Evolutionary conservation across 2,113 vertebrate species (phyloP), one percentile per base, ranked within the genome.

Genomic region (Craseonycteris thonglongyai): DNA sequence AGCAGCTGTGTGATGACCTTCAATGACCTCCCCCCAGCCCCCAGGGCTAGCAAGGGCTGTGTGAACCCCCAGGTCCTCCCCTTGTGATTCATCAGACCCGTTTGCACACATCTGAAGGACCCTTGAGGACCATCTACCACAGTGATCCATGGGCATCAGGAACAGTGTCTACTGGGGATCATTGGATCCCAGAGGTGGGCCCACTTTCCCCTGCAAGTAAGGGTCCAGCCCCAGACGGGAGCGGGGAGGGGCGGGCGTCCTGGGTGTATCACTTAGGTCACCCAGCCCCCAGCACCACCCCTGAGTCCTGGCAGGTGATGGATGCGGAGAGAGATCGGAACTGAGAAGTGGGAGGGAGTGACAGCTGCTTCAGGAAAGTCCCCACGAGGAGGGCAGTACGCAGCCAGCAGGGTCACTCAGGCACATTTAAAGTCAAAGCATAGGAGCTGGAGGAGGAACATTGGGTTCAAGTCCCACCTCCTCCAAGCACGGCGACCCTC

Each of bases 1-100:
- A 12, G 19, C 12, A 28, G 40, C 2, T 1, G 2, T 9, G 0
- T 2, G 1, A 15, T n/a, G n/a, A 47, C 51, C 30, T 35, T 45
- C 45, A 18, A 4, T 26, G 40, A 15, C n/a, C n/a, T n/a, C n/a
- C n/a, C n/a, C n/a, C n/a, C n/a, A n/a, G n/a, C n/a, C n/a, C n/a
- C n/a, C n/a, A n/a, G n/a, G n/a, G n/a, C n/a, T n/a, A n/a, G n/a
- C n/a, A n/a, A n/a, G n/a, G n/a, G n/a, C n/a, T n/a, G n/a, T n/a
- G n/a, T n/a, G n/a, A n/a, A n/a, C n/a, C n/a, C n/a, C 80, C 6
- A 1, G 9, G 49, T 42, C 71, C 76, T 87, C 76, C 13, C 49
- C 38, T 33, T 21, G 22, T 8, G 63, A 45, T 35, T 74, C 63
- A 51, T 18, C 72, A 89, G 33, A 54, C 15, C 38, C 65, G 33